Base-by-base conservation (phyloP, 2,888 invertebrate genomes). In the Mesorhabditis spiculigera region DNA sequence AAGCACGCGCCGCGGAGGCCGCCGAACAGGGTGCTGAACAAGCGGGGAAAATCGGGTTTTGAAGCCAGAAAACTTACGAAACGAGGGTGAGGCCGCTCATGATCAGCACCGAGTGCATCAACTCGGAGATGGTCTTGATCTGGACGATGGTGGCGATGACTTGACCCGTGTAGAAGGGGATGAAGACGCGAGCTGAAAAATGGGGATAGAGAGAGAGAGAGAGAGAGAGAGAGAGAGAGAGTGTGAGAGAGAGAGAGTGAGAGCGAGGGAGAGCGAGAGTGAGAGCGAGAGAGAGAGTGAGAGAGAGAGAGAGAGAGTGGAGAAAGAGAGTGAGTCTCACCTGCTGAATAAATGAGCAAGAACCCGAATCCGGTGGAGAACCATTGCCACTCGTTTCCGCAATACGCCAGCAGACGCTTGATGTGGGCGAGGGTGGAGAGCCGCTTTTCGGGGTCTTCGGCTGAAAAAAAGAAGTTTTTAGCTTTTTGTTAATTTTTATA, bases 1-100 rank as follows among this genome's bases (percentile, higher is more conserved):
- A 87, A 86, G 41, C 81, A 79, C 4, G 86, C 86, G 10, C 86
- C 86, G 45, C 87, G 81, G 42, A 86, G 71, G 5, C 86, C 86
- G 10, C 85, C 82, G 28, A 84, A 82, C 16, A 87, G 68, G 5
- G 86, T 82, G 74, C 86, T 86, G 75, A 63, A 75, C 72, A 58
- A 41, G 5, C 13, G n/a, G 5, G 5, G 45, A 50, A 4, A 5
- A 13, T 43, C 58, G 8, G n/a, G 3, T 50, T 10, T 50, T 13
- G 58, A 50, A 50, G 8, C 58, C n/a, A 16, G 44, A 68, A 13
- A 44, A 45, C 62, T 28, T 10, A 80, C 78, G 76, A 78, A 45
- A 70, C 73, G n/a, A 75, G 61, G 4, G 77, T 72, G 8, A 83
- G 73, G 5, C 65, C 72, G 43, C 73, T 62, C 75, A 85, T 79